phyloP scores from a whole-genome alignment of 2,113 vertebrate species.

The Malurus elegans region DNA sequence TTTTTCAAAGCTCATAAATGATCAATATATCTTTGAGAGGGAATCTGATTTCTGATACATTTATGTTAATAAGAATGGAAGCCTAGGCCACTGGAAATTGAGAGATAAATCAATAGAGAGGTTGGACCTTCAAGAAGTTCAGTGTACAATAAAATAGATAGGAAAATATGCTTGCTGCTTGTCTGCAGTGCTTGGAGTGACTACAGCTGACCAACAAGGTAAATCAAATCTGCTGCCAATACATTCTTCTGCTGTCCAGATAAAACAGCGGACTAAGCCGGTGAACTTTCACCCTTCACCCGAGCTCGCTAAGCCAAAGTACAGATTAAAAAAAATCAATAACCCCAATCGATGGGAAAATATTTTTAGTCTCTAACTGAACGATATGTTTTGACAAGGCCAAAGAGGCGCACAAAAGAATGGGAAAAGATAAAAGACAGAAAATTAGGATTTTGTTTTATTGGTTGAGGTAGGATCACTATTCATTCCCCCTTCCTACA shows the following conservation, averaged over 20 bases:
- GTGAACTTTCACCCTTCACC: slow-evolving; percentile 88
- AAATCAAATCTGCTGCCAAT: slow-evolving; percentile 83
- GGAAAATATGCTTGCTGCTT: slow-evolving; percentile 65
- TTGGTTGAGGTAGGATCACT: slow-evolving; percentile 71
- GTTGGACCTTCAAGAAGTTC: slow-evolving; percentile 61
- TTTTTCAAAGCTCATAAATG: slow-evolving; percentile 58
- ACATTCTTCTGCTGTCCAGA: slow-evolving; percentile 80
- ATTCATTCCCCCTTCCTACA: slow-evolving; percentile 68
- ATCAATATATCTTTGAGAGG: slow-evolving; percentile 42
- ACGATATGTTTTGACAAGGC: slow-evolving; percentile 83
- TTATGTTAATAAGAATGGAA: slow-evolving; percentile 64
- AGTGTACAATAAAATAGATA: slow-evolving; percentile 40
- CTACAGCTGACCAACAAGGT: slow-evolving; percentile 75
- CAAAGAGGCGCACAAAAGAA: slow-evolving; percentile 79
- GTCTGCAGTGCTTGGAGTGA: slow-evolving; percentile 69
- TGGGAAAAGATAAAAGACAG: slow-evolving; percentile 80
- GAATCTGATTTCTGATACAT: slow-evolving; percentile 66
- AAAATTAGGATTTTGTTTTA: slow-evolving; percentile 84
- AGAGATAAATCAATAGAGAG: slow-evolving; percentile 71
- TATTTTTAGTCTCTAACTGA: slow-evolving; percentile 86
- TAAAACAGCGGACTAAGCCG: slow-evolving; percentile 82
- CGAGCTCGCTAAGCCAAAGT: slow-evolving; percentile 84
- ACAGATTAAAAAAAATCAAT: slow-evolving; percentile 91
- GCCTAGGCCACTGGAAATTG: slow-evolving; percentile 52
- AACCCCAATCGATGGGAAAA: slow-evolving; percentile 84